Conservation (phyloP, 2,113 vertebrate species). For the Salminus brasiliensis region DNA sequence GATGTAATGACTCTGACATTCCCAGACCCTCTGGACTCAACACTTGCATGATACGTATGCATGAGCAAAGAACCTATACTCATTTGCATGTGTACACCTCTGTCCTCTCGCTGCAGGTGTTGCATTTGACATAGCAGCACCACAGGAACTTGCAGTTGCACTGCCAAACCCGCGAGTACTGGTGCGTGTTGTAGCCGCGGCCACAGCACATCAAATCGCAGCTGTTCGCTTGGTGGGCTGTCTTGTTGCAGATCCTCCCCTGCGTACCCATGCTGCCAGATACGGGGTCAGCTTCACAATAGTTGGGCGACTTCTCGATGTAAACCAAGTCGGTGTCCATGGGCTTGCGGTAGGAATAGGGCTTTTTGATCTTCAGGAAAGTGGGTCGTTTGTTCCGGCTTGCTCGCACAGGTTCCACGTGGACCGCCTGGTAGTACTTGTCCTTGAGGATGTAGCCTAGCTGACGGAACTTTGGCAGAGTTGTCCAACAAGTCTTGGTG, state of each 20-base stretch:
- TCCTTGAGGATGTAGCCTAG: constrained; percentile 93
- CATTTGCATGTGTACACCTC: constrained; percentile 96
- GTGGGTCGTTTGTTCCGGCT: constrained; percentile 92
- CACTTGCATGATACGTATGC: constrained; percentile 24
- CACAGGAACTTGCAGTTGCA: constrained; percentile 98
- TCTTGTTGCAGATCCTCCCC: constrained; percentile 94
- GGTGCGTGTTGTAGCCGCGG: constrained; percentile 94
- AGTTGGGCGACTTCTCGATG: constrained; percentile 93
- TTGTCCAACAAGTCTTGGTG: constrained; percentile 96
- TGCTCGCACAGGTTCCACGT: constrained; percentile 90
- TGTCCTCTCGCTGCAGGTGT: constrained; percentile 95
- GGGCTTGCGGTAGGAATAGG: constrained; percentile 90
- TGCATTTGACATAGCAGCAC: constrained; percentile 97
- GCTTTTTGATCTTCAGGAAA: constrained; percentile 95
- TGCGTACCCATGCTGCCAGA: constrained; percentile 92
- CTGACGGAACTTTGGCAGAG: constrained; percentile 92
- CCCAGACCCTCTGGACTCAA: constrained; percentile 25
- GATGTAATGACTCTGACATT: constrained; percentile 25
- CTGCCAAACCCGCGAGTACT: constrained; percentile 94
- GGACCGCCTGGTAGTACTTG: constrained; percentile 90
- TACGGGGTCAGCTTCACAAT: constrained; percentile 90
- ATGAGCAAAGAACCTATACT: constrained; percentile 61
- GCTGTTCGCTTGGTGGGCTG: constrained; percentile 85
- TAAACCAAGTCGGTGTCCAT: constrained; percentile 94
- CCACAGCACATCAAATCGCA: constrained; percentile 96